phyloP scores from a whole-genome alignment of 2,113 vertebrate species.

The Thamnophis sirtalis region DNA sequence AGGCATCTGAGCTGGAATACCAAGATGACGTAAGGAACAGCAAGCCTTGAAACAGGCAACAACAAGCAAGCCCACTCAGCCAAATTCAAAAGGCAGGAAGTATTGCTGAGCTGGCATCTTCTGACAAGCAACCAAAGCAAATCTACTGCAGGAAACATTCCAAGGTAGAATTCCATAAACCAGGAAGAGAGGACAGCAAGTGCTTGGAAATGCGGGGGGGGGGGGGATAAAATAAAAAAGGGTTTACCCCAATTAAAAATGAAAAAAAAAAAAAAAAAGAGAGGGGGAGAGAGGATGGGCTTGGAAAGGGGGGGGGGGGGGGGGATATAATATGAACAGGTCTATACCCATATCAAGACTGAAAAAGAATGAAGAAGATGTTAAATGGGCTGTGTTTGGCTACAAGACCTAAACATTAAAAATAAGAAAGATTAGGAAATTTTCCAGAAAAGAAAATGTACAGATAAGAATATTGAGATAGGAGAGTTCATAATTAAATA shows the following conservation, averaged over 20 bases:
- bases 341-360: neutral
- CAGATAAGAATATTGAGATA: neutral
- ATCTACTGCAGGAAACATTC: neutral
- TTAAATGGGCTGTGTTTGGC: neutral
- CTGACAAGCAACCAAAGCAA: neutral
- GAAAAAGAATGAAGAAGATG: neutral
- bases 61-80: neutral
- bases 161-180: neutral
- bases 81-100: neutral
- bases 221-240: neutral
- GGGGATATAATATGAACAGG: neutral
- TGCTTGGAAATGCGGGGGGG: neutral
- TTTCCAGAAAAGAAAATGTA: neutral
- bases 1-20: neutral
- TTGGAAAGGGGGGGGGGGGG: too few species aligned
- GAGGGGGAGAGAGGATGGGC: too few species aligned
- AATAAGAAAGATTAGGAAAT: neutral
- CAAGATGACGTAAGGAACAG: neutral
- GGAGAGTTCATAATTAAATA: neutral
- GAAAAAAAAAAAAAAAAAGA: too few species aligned
- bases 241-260: too few species aligned
- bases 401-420: neutral
- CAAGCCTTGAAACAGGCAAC: neutral
- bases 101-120: neutral
- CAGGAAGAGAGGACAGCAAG: neutral